Percentiles rank a stretch among this genome's conserved stretches.
phyloP scores from a whole-genome alignment of 2,113 vertebrate genomes.

The Glaucidium brasilianum region DNA sequence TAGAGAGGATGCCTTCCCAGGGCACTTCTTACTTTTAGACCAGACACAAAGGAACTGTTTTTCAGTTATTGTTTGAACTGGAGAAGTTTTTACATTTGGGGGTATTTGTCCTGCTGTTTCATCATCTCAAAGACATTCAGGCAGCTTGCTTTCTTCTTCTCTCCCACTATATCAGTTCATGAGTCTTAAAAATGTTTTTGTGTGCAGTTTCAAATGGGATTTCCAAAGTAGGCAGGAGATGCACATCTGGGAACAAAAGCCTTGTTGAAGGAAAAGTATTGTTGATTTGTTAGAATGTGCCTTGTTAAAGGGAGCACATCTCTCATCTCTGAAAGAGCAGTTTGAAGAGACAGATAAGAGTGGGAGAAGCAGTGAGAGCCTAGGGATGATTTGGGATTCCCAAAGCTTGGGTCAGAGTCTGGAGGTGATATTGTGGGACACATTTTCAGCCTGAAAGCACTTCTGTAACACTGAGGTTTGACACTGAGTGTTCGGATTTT shows the following conservation, averaged over 20 bases:
- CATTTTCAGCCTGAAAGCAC: background rate
- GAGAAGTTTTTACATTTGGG: background rate
- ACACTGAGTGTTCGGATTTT: background rate
- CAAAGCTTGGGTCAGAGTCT: background rate
- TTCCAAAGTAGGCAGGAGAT: background rate
- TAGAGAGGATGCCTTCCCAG: background rate
- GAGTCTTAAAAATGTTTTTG: background rate
- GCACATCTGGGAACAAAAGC: background rate
- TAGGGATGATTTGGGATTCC: background rate
- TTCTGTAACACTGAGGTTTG: background rate
- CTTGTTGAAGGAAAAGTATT: background rate
- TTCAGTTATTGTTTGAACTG: background rate
- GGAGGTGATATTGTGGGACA: rapidly evolving
- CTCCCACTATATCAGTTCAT: background rate
- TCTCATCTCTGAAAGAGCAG: background rate
- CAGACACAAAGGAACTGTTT: background rate
- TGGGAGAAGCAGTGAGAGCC: background rate
- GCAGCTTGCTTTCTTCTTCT: background rate
- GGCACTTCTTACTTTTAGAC: background rate
- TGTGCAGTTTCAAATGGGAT: background rate
- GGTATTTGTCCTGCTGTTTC: background rate
- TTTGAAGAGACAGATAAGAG: background rate
- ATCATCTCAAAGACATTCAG: background rate
- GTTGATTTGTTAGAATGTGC: background rate
- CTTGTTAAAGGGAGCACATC: background rate